Evolutionary conservation across 2,888 invertebrate genomes (phyloP).

Genomic region (Drosophila buzzatii): DNA sequence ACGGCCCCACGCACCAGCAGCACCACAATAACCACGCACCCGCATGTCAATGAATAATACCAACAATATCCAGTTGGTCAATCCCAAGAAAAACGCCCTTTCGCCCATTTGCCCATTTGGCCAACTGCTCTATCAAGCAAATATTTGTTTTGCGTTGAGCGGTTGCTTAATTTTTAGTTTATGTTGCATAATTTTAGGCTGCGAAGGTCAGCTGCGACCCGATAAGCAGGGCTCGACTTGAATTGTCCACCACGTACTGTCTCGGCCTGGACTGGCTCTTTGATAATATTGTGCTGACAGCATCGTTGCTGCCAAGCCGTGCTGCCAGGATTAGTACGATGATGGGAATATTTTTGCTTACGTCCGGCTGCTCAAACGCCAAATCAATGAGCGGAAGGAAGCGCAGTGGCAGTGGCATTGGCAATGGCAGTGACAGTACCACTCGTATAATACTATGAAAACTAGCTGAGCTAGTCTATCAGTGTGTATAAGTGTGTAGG

Average conservation of each 20-base stretch:
- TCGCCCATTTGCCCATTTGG: neutral
- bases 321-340: conserved; percentile 54
- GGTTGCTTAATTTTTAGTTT: conserved; percentile 76
- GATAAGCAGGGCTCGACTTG: conserved; percentile 14
- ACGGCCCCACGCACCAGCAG: neutral
- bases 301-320: conserved; percentile 39
- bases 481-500: neutral
- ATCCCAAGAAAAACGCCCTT: too few relatives aligned
- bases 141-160: conserved; percentile 47
- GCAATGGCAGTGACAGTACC: neutral
- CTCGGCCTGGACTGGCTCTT: conserved; percentile 13
- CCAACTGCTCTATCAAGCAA: conserved; percentile 15
- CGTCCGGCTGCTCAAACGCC: conserved; percentile 15
- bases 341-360: conserved; percentile 31
- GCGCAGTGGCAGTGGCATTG: conserved; percentile 8
- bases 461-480: neutral
- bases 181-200: conserved; percentile 76
- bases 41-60: conserved; percentile 46
- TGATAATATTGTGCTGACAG: conserved; percentile 66
- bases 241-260: neutral
- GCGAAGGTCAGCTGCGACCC: conserved; percentile 39
- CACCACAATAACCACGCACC: conserved; percentile 11
- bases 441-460: conserved; percentile 8
- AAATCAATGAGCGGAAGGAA: conserved; percentile 53
- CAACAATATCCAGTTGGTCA: conserved; percentile 19